Evolutionary conservation across 2,888 invertebrate genomes (phyloP).

Genomic region (Peribatodes rhomboidaria): DNA sequence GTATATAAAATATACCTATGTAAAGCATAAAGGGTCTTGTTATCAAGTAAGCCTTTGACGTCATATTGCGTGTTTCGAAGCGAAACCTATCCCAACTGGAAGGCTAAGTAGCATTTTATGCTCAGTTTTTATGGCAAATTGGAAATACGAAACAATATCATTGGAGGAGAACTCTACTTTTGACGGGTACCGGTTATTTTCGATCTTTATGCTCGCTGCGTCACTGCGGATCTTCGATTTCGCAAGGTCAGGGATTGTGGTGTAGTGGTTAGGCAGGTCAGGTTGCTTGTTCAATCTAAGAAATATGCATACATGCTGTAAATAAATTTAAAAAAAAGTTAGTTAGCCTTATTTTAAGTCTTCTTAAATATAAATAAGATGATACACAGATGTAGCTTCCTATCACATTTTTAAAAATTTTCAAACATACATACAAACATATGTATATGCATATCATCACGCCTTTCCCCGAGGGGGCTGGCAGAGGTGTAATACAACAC

Average conservation of each 20-base stretch:
- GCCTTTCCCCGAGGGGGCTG: no score
- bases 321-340: no score
- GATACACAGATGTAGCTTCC: no score
- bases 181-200: constrained; percentile 20
- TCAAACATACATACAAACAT: no score
- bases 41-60: constrained; percentile 27
- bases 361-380: no score
- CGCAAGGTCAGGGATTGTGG: constrained; percentile 12
- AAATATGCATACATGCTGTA: not conserved
- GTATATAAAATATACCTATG: not conserved
- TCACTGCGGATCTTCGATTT: constrained; percentile 15
- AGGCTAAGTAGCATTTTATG: constrained; percentile 26
- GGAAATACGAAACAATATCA: constrained; percentile 28
- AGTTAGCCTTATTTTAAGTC: no score
- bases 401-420: no score
- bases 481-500: no score
- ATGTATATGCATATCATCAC: no score
- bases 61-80: constrained; percentile 28
- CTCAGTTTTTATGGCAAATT: constrained; percentile 25
- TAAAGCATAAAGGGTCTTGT: constrained; percentile 3
- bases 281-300: not conserved
- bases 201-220: constrained; percentile 8
- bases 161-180: constrained; percentile 3
- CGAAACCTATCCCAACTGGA: constrained; percentile 34
- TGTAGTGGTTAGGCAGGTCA: constrained; percentile 12